These are phyloP conservation scores for Polia nebulosa DNA, from an alignment of 2,888 invertebrate species.

Conservation along the genomic window DNA sequence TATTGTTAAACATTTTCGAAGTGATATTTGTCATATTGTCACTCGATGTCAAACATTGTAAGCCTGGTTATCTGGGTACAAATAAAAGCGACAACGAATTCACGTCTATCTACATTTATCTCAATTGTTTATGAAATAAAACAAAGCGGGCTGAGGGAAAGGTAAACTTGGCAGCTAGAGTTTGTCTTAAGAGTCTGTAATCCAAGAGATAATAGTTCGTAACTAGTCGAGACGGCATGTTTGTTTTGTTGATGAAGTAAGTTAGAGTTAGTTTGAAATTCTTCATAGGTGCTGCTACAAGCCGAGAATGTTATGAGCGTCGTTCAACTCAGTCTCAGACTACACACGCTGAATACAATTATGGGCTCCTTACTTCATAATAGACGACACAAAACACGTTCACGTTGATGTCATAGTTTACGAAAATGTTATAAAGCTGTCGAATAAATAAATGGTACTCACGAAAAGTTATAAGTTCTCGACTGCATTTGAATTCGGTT, in stretches of 20 bases:
- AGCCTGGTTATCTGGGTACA: not conserved
- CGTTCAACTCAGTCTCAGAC: constrained; percentile 50
- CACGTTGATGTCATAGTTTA: constrained; percentile 10
- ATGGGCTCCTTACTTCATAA: constrained; percentile 27
- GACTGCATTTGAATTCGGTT: constrained; percentile 27
- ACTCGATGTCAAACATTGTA: constrained; percentile 27
- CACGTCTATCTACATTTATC: constrained; percentile 36
- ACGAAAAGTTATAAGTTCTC: constrained; percentile 13
- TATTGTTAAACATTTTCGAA: constrained; percentile 22
- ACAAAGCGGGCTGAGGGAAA: constrained; percentile 63
- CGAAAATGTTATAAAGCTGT: constrained; percentile 1
- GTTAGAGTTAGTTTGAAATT: constrained; percentile 81
- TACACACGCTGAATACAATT: constrained; percentile 58
- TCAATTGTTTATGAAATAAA: constrained; percentile 68
- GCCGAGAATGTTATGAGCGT: constrained; percentile 73
- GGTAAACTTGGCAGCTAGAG: constrained; percentile 73
- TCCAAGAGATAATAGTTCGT: constrained; percentile 85
- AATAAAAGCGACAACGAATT: constrained; percentile 30
- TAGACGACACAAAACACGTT: constrained; percentile 32
- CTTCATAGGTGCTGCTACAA: constrained; percentile 75
- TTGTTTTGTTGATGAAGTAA: constrained; percentile 85
- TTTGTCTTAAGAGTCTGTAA: constrained; percentile 81
- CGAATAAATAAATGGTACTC: constrained; percentile 23
- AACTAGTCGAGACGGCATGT: constrained; percentile 82
- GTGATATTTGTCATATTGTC: constrained; percentile 32